Percentiles rank a stretch among this genome's conserved stretches.
These are phyloP conservation scores for Xiphophorus maculatus DNA, from an alignment of 2,113 vertebrate species.

Conservation along the genomic window DNA sequence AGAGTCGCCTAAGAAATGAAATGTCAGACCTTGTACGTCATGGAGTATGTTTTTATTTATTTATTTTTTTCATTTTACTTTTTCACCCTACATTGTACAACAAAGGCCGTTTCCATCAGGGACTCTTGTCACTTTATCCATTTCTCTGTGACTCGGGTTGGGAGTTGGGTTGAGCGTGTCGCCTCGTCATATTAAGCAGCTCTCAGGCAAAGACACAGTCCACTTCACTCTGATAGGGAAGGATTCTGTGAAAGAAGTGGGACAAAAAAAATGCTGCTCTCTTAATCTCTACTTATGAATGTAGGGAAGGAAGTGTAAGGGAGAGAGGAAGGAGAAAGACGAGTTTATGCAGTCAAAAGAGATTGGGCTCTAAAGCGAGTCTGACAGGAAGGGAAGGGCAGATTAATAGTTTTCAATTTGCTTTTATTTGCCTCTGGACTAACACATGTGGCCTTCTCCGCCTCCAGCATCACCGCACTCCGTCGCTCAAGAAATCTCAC, in stretches of 20 bases:
- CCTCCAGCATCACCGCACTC: conserved; percentile 20
- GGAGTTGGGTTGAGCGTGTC: background rate
- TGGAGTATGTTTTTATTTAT: conserved; percentile 1
- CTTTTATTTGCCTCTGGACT: conserved; percentile 58
- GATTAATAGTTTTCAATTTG: conserved; percentile 68
- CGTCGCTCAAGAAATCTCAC: background rate
- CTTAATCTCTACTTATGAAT: conserved; percentile 16
- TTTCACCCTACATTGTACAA: conserved; percentile 9
- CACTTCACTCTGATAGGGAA: conserved; percentile 10
- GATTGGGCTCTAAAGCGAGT: conserved; percentile 47
- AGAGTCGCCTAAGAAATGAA: conserved; percentile 36
- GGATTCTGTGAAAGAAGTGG: conserved; percentile 28
- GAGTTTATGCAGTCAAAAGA: conserved; percentile 16
- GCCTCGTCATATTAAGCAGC: conserved; percentile 27
- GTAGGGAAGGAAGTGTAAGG: too few species aligned
- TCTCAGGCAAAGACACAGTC: background rate
- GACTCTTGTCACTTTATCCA: conserved; percentile 13
- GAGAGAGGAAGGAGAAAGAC: too few species aligned
- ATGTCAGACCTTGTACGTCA: conserved; percentile 18
- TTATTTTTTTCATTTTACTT: too few species aligned
- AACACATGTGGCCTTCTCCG: conserved; percentile 57
- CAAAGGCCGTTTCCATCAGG: conserved; percentile 39
- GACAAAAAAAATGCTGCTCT: conserved; percentile 14
- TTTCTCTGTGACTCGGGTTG: conserved; percentile 36
- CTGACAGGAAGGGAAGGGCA: conserved; percentile 45